Evolutionary conservation across 1,140 invertebrate species (phyloP), one percentile per base, ranked within the genome.

Genomic region (Nephotettix cincticeps): DNA sequence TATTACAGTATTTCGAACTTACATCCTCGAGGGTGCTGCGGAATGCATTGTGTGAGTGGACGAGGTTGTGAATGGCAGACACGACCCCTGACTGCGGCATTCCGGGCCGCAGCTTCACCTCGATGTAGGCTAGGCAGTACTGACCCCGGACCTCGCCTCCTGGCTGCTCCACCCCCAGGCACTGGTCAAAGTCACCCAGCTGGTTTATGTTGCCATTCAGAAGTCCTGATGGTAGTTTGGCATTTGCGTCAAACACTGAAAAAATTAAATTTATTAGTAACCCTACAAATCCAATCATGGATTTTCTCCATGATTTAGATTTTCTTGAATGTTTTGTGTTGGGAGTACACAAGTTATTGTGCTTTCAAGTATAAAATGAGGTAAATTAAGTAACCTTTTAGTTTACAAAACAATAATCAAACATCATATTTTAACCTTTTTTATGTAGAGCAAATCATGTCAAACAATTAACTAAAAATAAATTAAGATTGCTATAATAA

Each of bases 171-270:
- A 82, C 76, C 61, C 77, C 77, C 54, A 88, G 45, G 74, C 87
- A 89, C 72, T 88, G 85, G 75, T 88, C 87, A 70, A 86, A 88
- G 74, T 89, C 87, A 11, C 87, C 87, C 4, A 85, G 80, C 66
- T 88, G 87, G 81, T 88, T 88, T 9, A 88, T 81, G 75, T 89
- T 89, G 43, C 87, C 87, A 77, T 82, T 88, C 21, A 89, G 72
- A 21, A 89, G 79, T 47, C 87, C 87, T 4, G 87, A 87, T 40
- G 87, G 85, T 1, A 86, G 76, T 77, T 88, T 88, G 0, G 86
- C 87, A 6, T 85, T 84, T 1, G 87, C 81, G 75, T 89, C 87
- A 77, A 86, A 84, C 86, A 88, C 87, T 87, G 80, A 79, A 79
- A 69, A 45, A 2, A 25, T 45, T 19, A 43, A 40, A 65, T 1